These are phyloP conservation scores for Chirona hameri DNA, from an alignment of 2,888 invertebrate genomes.

Conservation along the genomic window DNA sequence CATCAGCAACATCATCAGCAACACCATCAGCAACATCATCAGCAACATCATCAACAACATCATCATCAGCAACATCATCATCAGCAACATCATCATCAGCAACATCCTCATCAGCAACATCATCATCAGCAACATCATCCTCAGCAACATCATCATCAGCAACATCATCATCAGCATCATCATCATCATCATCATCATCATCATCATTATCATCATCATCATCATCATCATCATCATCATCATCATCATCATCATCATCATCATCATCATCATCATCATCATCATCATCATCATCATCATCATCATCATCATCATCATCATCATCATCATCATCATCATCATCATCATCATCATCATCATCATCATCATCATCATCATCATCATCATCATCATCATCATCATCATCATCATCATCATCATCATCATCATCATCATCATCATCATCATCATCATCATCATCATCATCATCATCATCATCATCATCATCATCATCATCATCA, in stretches of 20 bases:
- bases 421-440: background rate
- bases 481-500: slow-evolving; percentile 7
- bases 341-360: background rate
- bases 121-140: no score
- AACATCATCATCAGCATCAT: no score
- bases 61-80: no score
- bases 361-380: background rate
- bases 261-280: background rate
- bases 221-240: background rate
- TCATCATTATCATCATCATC: slow-evolving; percentile 5
- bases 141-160: no score
- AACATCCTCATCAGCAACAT: no score
- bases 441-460: slow-evolving; percentile 22
- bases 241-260: background rate
- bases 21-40: no score
- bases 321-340: slow-evolving; percentile 22
- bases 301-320: slow-evolving; percentile 5
- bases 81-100: no score
- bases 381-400: background rate
- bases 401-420: background rate
- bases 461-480: slow-evolving; percentile 25
- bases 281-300: slow-evolving; percentile 1
- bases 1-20: no score
- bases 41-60: no score
- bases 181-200: no score